Evolutionary conservation across 2,797 vertebrate genomes (phyloP).

Genomic region (Lepus oiostolus): DNA sequence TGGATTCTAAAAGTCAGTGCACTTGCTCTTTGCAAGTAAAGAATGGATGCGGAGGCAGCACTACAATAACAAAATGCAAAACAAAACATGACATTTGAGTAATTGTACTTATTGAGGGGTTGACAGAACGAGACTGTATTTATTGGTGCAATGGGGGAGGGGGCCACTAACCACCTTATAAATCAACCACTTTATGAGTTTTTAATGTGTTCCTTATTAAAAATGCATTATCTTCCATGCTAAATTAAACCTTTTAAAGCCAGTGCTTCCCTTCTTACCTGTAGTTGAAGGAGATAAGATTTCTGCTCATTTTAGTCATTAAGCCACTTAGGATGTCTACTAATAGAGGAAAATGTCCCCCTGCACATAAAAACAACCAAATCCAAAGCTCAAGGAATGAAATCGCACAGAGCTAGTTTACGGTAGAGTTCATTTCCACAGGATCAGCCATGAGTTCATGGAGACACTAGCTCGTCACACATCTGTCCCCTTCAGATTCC

Average conservation of each 20-base stretch:
- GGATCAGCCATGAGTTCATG: not conserved
- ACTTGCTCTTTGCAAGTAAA: not conserved
- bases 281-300: conserved; percentile 80
- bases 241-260: conserved; percentile 77
- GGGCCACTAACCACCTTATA: conserved; percentile 49
- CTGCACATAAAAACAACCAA: not conserved
- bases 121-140: conserved; percentile 60
- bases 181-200: conserved; percentile 87
- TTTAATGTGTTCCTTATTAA: conserved; percentile 91
- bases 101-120: not conserved
- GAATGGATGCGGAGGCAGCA: not conserved
- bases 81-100: conserved; percentile 13
- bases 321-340: not conserved
- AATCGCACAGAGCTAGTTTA: not conserved
- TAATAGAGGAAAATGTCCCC: conserved; percentile 6
- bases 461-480: not conserved
- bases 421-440: not conserved
- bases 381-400: not conserved
- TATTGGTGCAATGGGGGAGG: conserved; percentile 48
- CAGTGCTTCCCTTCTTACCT: conserved; percentile 64
- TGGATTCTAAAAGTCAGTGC: not conserved
- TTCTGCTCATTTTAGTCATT: conserved; percentile 40
- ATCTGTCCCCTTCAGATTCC: not conserved
- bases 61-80: not conserved
- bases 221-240: conserved; percentile 90